Conservation (phyloP, 2,113 vertebrate genomes). For the Orcinus orca region DNA sequence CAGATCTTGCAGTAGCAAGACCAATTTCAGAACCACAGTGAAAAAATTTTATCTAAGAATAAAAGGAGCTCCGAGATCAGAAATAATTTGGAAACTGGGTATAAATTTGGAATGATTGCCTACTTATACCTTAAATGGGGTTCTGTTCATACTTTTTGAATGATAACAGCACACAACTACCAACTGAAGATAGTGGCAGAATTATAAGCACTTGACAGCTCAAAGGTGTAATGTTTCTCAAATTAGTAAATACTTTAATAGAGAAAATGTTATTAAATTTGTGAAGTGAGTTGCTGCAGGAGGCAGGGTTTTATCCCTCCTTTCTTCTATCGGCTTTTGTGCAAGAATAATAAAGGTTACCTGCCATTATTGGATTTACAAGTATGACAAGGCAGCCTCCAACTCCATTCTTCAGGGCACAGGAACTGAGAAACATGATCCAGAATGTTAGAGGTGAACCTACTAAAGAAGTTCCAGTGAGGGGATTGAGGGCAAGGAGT, state of each 20-base stretch:
- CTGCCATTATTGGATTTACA: not conserved
- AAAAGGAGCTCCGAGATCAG: not conserved
- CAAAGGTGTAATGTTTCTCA: not conserved
- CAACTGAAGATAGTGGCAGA: not conserved
- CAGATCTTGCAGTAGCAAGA: not conserved
- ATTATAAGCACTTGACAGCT: not conserved
- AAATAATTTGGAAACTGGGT: not conserved
- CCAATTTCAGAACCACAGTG: not conserved
- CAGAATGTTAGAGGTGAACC: not conserved
- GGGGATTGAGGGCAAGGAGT: not conserved
- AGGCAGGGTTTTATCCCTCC: not conserved
- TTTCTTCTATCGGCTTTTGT: not conserved
- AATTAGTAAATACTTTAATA: slow-evolving; percentile 21
- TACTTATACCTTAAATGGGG: not conserved
- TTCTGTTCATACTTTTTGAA: not conserved
- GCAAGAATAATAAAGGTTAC: not conserved
- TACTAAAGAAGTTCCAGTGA: not conserved
- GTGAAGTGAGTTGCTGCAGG: not conserved
- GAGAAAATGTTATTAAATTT: not conserved
- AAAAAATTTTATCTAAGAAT: not conserved
- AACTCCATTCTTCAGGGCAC: not conserved
- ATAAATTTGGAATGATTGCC: not conserved
- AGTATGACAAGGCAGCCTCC: not conserved
- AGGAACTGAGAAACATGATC: not conserved
- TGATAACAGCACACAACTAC: not conserved